Evolutionary conservation across 2,888 invertebrate species (phyloP).

Genomic region (Drosophila pseudotakahashii): DNA sequence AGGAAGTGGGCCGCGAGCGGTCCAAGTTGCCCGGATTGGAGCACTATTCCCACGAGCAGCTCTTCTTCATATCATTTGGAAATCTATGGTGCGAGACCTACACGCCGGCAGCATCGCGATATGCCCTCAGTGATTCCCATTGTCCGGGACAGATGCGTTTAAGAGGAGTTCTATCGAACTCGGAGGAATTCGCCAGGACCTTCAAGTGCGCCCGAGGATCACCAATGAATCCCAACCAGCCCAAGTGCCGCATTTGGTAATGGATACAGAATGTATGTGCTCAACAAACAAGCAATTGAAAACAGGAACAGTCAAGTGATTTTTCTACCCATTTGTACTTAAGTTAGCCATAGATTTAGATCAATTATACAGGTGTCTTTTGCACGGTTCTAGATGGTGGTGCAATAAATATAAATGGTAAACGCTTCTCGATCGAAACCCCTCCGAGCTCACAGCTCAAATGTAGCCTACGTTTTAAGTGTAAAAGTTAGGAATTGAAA

Average conservation of each 20-base stretch:
- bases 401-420: conserved; percentile 46
- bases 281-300: not conserved
- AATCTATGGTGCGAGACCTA: conserved; percentile 94
- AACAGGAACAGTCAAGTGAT: conserved; percentile 59
- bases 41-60: conserved; percentile 88
- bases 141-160: conserved; percentile 90
- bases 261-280: no score
- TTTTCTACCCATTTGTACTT: conserved; percentile 55
- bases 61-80: conserved; percentile 92
- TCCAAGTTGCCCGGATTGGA: conserved; percentile 90
- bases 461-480: conserved; percentile 35
- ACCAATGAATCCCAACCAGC: conserved; percentile 85
- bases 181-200: conserved; percentile 88
- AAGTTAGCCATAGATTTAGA: conserved; percentile 25
- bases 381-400: conserved; percentile 25
- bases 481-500: not conserved
- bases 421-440: conserved; percentile 12
- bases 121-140: conserved; percentile 90
- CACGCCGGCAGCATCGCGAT: conserved; percentile 87
- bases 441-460: conserved; percentile 11
- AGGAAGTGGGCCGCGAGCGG: conserved; percentile 86
- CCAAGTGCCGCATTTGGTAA: conserved; percentile 86
- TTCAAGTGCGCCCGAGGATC: conserved; percentile 86
- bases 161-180: conserved; percentile 89
- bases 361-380: conserved; percentile 47